Conservation (phyloP, 2,888 invertebrate genomes). For the Cephus rjabovi region DNA sequence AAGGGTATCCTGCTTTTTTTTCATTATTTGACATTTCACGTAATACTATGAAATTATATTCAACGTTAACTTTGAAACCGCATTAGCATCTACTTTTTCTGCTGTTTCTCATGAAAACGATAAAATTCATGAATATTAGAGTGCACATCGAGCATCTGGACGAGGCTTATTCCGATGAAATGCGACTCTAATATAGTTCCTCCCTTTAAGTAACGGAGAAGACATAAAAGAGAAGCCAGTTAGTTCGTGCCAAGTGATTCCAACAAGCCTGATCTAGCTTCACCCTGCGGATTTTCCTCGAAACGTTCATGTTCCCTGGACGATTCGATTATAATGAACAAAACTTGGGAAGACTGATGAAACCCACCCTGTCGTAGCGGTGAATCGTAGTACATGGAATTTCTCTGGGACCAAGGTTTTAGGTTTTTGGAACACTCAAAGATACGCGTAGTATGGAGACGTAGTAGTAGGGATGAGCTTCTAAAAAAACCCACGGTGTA, state of each 20-base stretch:
- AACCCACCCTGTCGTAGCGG: neutral
- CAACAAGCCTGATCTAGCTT: conserved; percentile 27
- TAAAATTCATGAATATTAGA: neutral
- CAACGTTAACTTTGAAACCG: neutral
- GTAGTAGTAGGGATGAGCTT: neutral
- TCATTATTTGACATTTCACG: neutral
- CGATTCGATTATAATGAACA: neutral
- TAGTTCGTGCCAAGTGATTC: conserved; percentile 33
- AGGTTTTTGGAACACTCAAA: neutral
- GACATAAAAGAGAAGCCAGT: neutral
- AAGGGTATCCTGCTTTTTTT: neutral
- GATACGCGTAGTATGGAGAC: neutral
- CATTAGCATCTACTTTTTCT: neutral
- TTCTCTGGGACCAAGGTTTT: neutral
- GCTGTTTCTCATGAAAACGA: neutral
- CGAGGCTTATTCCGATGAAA: conserved; percentile 42
- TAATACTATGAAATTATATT: neutral
- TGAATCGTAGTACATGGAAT: neutral
- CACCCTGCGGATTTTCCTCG: conserved; percentile 29
- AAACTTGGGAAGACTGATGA: neutral
- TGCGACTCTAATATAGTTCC: conserved; percentile 13
- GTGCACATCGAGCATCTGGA: neutral
- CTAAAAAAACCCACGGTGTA: neutral
- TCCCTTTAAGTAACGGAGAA: neutral
- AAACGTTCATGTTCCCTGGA: neutral